phyloP scores from a whole-genome alignment of 2,113 vertebrate species.

The Siniperca chuatsi region DNA sequence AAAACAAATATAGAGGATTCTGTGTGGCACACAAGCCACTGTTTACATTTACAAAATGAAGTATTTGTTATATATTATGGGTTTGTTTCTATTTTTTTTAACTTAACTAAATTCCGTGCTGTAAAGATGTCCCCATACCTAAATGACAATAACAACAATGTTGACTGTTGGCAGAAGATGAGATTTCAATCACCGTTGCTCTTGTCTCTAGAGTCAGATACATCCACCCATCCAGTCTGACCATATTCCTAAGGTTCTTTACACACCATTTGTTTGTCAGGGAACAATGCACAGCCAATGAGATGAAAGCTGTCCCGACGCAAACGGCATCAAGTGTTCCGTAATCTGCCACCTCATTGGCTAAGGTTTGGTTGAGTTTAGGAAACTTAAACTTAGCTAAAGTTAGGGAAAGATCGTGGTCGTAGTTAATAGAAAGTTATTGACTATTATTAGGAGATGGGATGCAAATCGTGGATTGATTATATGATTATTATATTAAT shows the following conservation, averaged over 20 bases:
- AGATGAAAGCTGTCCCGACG: not conserved
- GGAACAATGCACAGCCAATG: not conserved
- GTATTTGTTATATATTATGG: not conserved
- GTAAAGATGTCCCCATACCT: not conserved
- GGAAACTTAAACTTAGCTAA: not conserved
- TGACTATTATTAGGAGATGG: no score
- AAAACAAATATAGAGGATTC: conserved; percentile 19
- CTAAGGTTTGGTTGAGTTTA: not conserved
- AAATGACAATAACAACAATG: not conserved
- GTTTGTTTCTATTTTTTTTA: not conserved
- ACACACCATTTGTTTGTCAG: not conserved
- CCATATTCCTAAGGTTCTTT: not conserved
- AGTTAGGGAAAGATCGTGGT: not conserved
- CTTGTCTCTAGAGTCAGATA: not conserved
- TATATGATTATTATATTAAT: not conserved
- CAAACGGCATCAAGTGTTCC: not conserved
- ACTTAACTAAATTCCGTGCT: not conserved
- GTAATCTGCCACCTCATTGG: not conserved
- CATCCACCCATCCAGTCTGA: not conserved
- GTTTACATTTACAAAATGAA: not conserved
- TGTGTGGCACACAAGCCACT: not conserved
- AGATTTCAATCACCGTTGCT: not conserved
- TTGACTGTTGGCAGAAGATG: not conserved
- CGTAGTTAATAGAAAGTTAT: not conserved
- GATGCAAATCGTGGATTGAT: not conserved